Base-by-base conservation (phyloP, 2,888 invertebrate genomes). In the Morpho helenor region DNA sequence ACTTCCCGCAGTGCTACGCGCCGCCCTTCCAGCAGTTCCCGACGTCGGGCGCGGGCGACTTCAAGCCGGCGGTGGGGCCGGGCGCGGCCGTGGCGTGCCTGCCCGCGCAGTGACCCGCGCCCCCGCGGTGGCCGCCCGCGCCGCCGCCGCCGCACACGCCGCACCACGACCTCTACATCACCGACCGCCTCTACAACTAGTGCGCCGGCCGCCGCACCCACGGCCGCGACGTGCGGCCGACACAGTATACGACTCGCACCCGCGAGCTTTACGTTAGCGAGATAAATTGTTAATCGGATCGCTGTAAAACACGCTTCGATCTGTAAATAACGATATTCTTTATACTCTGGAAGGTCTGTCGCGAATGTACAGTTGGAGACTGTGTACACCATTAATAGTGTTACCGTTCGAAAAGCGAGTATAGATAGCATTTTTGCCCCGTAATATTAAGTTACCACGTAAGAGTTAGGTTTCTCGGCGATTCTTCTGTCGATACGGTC, bases 1-100 rank as follows among this genome's bases (percentile, higher is more conserved):
- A 96, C 62, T 97, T 96, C 91, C 96, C 96, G 88, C 96, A 96
- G 87, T 96, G 96, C 85, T 96, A 96, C 87, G 95, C 96, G 70
- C 95, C 96, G 65, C 95, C 95, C 67, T 96, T 96, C 91, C 95
- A 96, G 80, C 95, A 95, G 77, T 95, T 95, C 79, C 81, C 91
- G 60, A 80, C 89, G 10, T 22, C 87, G 45, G 75, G 82, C 52
- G 77, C 80, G 16, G 16, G 16, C 72, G 93, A 93, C 77, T 90
- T 85, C 82, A 90, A 90, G 83, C 89, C 89, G 59, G 68, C 74
- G 40, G 79, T 86, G 62, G 84, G 83, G 1, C 79, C 82, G 49
- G 79, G 81, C 67, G 77, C 79, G 72, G 77, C 80, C 31, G 31
- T 76, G 69, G 72, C 88, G 50, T 88, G 87, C 68, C 88, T 94